These are phyloP conservation scores for Miltochrista miniata DNA, from an alignment of 2,888 invertebrate species.

Conservation along the genomic window DNA sequence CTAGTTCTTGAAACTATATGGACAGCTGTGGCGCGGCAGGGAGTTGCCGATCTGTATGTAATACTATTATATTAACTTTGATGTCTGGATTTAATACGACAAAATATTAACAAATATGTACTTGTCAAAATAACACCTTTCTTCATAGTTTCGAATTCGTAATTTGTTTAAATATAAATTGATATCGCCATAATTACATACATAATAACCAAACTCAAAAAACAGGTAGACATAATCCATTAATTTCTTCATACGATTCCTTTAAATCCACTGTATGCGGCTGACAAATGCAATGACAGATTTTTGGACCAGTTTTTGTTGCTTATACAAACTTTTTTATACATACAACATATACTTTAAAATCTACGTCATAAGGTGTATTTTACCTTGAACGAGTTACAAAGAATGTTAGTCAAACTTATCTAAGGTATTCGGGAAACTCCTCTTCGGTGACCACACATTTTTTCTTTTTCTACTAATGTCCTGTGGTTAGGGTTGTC, in stretches of 20 bases:
- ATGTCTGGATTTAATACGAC: no score
- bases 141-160: no score
- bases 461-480: constrained; percentile 36
- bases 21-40: no score
- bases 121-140: no score
- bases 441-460: constrained; percentile 41
- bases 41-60: no score
- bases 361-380: constrained; percentile 4
- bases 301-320: constrained; percentile 40
- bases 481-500: constrained; percentile 30
- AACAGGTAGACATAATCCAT: constrained; percentile 34
- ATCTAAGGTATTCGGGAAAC: constrained; percentile 45
- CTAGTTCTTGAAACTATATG: no score
- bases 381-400: constrained; percentile 14
- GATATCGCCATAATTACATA: no score
- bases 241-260: constrained; percentile 14
- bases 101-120: no score
- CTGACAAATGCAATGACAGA: constrained; percentile 54
- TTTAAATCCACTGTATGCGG: constrained; percentile 44
- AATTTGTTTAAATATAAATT: no score
- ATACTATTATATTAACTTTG: no score
- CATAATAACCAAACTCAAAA: constrained; percentile 18
- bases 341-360: constrained; percentile 13
- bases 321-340: constrained; percentile 13
- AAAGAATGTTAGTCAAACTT: constrained; percentile 19